Percentiles rank a stretch among this genome's conserved stretches.
Evolutionary conservation across 2,888 invertebrate genomes (phyloP).

Genomic region (Lampropteryx suffumata): DNA sequence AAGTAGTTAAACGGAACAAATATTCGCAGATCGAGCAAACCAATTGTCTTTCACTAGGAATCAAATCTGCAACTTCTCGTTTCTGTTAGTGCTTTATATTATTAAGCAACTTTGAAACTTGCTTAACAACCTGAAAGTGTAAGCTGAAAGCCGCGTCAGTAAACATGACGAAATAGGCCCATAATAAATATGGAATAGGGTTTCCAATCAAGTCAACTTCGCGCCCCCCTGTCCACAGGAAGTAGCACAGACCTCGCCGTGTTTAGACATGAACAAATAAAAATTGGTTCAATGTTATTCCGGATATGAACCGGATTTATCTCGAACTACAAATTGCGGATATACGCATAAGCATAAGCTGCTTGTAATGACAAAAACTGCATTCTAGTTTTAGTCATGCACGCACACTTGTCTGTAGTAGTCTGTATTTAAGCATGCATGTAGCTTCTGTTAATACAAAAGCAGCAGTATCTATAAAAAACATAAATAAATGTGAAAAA

Average conservation of each 20-base stretch:
- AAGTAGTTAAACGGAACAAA: too few species aligned
- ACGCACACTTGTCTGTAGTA: background rate
- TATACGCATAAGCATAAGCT: slow-evolving; percentile 7
- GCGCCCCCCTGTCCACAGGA: slow-evolving; percentile 58
- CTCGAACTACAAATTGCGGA: slow-evolving; percentile 14
- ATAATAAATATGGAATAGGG: slow-evolving; percentile 82
- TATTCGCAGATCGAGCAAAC: too few species aligned
- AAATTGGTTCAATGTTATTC: slow-evolving; percentile 6
- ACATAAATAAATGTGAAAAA: too few species aligned
- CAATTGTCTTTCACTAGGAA: too few species aligned
- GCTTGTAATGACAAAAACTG: slow-evolving; percentile 6
- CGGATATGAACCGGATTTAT: slow-evolving; percentile 23
- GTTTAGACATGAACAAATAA: slow-evolving; percentile 41
- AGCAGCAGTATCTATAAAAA: too few species aligned
- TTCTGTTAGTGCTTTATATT: slow-evolving; percentile 38
- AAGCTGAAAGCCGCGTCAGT: slow-evolving; percentile 63
- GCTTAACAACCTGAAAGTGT: slow-evolving; percentile 50
- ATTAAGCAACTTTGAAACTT: slow-evolving; percentile 47
- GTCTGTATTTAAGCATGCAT: too few species aligned
- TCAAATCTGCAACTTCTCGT: too few species aligned
- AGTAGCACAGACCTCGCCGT: slow-evolving; percentile 47
- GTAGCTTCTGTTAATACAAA: too few species aligned
- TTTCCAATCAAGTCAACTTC: slow-evolving; percentile 79
- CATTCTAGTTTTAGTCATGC: slow-evolving; percentile 4
- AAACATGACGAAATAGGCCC: slow-evolving; percentile 79